Base-by-base conservation (phyloP, 2,113 vertebrate species). In the Eira barbara region DNA sequence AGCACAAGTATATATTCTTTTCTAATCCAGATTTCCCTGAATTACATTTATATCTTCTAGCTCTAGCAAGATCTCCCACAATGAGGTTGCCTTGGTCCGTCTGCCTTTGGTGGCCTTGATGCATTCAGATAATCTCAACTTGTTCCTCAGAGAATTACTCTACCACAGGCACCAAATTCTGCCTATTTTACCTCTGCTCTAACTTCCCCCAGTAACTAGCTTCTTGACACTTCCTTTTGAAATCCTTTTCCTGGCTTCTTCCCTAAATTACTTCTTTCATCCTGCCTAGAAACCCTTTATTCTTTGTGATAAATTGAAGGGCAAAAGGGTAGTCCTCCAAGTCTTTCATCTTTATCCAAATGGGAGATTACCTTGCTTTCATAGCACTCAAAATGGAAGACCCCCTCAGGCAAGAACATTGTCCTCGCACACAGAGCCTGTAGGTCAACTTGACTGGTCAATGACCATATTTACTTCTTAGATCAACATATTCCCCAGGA, bases 281-380 rank as follows among this genome's bases (percentile, higher is more conserved):
- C 61, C 67, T 82, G 21, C 52, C 82, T 93, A 93, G 65, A 96
- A 96, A 96, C 29, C 1, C 21, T 71, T 95, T 91, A 83, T 71
- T 89, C 52, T 91, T 96, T 59, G 29, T 69, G 76, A 78, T 82
- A 65, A 91, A 94, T 90, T 57, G 36, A 88, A 93, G 31, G 59
- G 39, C 61, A 88, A 76, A 91, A 49, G 21, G 8, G 18, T 36
- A 69, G 17, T 89, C 34, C 63, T 95, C 78, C 29, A 81, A 91
- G 59, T 21, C 92, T 97, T 97, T 96, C 74, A 63, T 92, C 90
- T 89, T 95, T 57, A 67, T 69, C 59, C 86, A 95, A 88, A 84
- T 61, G 55, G 31, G 55, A 88, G 57, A 88, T 94, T 93, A 76
- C 80, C 76, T 85, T 92, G 34, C 57, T 39, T 31, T 91, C 39